A percentile compares a stretch with the other conserved stretches of the same genome.
Evolutionary conservation across 2,888 invertebrate species (phyloP).

Genomic region (Stenurella melanura): DNA sequence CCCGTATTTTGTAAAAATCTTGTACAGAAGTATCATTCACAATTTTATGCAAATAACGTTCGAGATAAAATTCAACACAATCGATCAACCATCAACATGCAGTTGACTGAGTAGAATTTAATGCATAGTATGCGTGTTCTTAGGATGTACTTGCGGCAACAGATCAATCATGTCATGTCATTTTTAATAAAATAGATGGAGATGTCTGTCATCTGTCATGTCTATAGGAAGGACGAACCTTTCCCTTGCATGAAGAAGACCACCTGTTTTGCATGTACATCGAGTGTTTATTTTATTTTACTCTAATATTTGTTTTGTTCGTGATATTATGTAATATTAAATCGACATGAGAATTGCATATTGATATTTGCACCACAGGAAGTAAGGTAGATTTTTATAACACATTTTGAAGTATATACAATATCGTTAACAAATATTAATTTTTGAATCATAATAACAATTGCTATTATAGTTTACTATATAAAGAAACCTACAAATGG

Average conservation of each 20-base stretch:
- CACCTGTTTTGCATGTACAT: background rate
- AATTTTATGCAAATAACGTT: too few relatives aligned
- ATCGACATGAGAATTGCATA: background rate
- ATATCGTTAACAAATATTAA: too few relatives aligned
- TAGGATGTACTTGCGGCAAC: background rate
- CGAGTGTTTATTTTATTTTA: background rate
- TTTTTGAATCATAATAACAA: too few relatives aligned
- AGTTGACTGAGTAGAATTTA: background rate
- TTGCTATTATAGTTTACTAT: too few relatives aligned
- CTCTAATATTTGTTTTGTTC: background rate
- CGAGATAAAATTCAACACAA: background rate
- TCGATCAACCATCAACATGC: background rate
- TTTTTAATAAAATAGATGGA: background rate
- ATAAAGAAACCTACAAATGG: too few relatives aligned
- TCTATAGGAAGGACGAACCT: background rate
- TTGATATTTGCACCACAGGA: too few relatives aligned
- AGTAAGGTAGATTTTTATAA: too few relatives aligned
- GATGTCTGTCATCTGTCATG: background rate
- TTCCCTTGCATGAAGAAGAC: background rate
- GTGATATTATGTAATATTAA: background rate
- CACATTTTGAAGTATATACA: too few relatives aligned
- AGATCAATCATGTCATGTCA: slow-evolving; percentile 7
- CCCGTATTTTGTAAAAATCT: too few relatives aligned
- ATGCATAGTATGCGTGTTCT: background rate
- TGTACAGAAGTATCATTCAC: too few relatives aligned